Percentiles rank a stretch among this genome's conserved stretches.
Conservation (phyloP, 2,113 vertebrate species). For the Mixornis gularis region DNA sequence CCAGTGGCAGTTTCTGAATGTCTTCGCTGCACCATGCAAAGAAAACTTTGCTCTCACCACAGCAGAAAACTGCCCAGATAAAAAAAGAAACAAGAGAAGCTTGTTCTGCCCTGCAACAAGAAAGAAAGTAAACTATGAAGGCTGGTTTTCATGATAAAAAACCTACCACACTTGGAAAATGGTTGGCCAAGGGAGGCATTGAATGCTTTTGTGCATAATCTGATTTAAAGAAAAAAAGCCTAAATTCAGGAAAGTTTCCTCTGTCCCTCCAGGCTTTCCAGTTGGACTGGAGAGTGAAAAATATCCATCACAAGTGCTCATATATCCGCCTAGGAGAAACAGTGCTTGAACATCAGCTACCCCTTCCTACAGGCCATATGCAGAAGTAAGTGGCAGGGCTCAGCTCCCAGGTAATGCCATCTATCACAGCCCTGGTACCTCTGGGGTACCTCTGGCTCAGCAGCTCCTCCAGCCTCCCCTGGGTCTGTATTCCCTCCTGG, state of each 20-base stretch:
- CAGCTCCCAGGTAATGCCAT: accelerated
- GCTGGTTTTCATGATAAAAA: background rate
- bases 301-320: background rate
- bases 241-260: background rate
- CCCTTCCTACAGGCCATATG: background rate
- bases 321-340: background rate
- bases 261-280: background rate
- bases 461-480: background rate
- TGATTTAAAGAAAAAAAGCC: background rate
- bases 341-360: background rate
- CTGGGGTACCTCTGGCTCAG: background rate
- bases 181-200: background rate
- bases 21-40: background rate
- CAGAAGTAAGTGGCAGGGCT: background rate
- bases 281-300: background rate
- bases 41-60: background rate
- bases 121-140: background rate
- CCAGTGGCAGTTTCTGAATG: background rate
- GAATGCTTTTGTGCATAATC: background rate
- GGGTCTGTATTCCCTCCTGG: background rate
- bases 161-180: background rate
- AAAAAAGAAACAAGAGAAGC: background rate
- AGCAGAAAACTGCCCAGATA: background rate
- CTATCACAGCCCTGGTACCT: background rate
- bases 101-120: background rate